A percentile compares a stretch with the other conserved stretches of the same genome.
Conservation (phyloP, 64 coral and sea anemone genomes). For the Montipora foliosa region DNA sequence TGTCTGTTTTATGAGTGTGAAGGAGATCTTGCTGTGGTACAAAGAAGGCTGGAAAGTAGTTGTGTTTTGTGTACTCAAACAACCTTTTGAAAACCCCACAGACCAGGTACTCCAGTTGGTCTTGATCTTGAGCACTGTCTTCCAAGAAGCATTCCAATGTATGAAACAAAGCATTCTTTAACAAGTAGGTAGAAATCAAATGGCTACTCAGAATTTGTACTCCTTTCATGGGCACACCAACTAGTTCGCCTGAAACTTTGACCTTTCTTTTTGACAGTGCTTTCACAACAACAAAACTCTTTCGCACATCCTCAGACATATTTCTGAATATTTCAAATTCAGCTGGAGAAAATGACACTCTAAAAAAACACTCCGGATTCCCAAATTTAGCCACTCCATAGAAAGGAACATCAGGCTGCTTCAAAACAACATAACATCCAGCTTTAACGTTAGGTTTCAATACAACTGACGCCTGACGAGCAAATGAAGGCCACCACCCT, state of each 20-base stretch:
- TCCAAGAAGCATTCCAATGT: not conserved
- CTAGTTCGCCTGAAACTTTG: not conserved
- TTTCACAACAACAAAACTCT: slow-evolving; percentile 10
- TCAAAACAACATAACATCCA: not conserved
- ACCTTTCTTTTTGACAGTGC: not conserved
- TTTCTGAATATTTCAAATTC: slow-evolving; percentile 12
- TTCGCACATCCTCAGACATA: not conserved
- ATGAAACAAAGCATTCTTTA: not conserved
- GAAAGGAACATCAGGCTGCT: not conserved
- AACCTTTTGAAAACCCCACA: not conserved
- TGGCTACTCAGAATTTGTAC: not conserved
- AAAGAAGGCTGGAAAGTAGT: slow-evolving; percentile 20
- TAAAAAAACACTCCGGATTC: not conserved
- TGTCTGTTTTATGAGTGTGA: slow-evolving; percentile 12
- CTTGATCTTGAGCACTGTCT: not conserved
- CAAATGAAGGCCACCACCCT: slow-evolving; percentile 17
- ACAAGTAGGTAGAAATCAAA: not conserved
- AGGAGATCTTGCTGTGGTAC: slow-evolving; percentile 6
- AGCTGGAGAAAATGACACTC: slow-evolving; percentile 25
- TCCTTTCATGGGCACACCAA: not conserved
- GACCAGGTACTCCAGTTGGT: not conserved
- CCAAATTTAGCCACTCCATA: not conserved
- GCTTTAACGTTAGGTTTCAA: not conserved
- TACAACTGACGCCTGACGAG: not conserved
- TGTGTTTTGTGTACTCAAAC: slow-evolving; percentile 9